These are phyloP conservation scores for Hyles lineata DNA, from an alignment of 2,888 invertebrate species.

Conservation along the genomic window DNA sequence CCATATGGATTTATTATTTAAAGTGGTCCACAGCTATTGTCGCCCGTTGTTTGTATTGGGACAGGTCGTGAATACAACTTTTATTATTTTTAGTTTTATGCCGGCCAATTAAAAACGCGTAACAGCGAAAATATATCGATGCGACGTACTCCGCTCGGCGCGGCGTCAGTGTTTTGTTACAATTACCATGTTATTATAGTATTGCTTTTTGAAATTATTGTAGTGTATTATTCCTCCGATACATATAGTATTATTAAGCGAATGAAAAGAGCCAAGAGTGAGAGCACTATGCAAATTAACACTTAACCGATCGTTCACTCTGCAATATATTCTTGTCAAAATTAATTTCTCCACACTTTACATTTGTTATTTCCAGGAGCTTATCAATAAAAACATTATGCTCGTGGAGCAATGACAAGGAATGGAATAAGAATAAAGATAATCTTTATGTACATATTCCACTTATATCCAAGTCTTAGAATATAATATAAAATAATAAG, in stretches of 20 bases:
- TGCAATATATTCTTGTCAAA: no score
- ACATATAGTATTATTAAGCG: not conserved
- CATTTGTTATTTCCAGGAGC: no score
- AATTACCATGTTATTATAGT: not conserved
- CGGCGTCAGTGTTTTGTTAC: not conserved
- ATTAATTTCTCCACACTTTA: no score
- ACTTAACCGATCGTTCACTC: no score
- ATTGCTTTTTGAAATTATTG: not conserved
- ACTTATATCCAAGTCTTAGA: no score
- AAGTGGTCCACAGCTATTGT: conserved; percentile 69
- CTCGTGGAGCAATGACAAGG: no score
- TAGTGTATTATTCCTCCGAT: not conserved
- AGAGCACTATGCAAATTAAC: no score
- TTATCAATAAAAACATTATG: no score
- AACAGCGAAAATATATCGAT: conserved; percentile 13
- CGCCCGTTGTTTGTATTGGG: conserved; percentile 61
- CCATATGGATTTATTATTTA: conserved; percentile 75
- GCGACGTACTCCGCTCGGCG: not conserved
- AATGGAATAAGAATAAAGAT: no score
- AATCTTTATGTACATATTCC: no score
- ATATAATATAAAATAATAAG: no score
- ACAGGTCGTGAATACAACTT: conserved; percentile 44
- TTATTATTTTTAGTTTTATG: conserved; percentile 39
- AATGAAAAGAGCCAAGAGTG: no score
- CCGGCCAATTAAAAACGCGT: conserved; percentile 24